Evolutionary conservation across 2,888 invertebrate genomes (phyloP).

Genomic region (Craniophora ligustri): DNA sequence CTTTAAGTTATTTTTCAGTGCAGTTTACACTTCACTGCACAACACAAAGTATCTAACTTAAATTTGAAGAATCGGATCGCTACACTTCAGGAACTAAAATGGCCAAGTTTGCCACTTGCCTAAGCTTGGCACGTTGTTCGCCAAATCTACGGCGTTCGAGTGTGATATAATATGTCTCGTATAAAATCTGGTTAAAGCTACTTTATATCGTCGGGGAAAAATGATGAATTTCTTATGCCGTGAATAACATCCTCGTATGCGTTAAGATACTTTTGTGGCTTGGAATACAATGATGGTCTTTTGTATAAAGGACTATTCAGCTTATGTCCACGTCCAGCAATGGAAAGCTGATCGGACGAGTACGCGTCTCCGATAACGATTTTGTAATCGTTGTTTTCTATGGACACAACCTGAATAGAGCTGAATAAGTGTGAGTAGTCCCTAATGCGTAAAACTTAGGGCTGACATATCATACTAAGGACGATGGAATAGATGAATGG

Average conservation of each 20-base stretch:
- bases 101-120: conserved; percentile 39
- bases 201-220: conserved; percentile 13
- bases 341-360: no score
- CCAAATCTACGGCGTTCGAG: conserved; percentile 35
- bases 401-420: no score
- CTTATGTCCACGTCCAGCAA: no score
- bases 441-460: no score
- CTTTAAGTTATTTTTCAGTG: conserved; percentile 7
- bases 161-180: conserved; percentile 36
- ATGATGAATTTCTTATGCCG: conserved; percentile 39
- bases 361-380: no score
- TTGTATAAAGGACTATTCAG: no score
- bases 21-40: background rate
- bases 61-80: conserved; percentile 7
- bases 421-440: no score
- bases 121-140: conserved; percentile 41
- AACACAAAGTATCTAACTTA: conserved; percentile 8
- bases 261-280: background rate
- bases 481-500: no score
- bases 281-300: background rate
- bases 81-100: conserved; percentile 20
- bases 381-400: no score
- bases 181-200: conserved; percentile 40
- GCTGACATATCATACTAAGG: no score
- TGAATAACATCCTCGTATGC: conserved; percentile 8